Evolutionary conservation across 2,113 vertebrate species (phyloP).

Genomic region (Hylia prasina): DNA sequence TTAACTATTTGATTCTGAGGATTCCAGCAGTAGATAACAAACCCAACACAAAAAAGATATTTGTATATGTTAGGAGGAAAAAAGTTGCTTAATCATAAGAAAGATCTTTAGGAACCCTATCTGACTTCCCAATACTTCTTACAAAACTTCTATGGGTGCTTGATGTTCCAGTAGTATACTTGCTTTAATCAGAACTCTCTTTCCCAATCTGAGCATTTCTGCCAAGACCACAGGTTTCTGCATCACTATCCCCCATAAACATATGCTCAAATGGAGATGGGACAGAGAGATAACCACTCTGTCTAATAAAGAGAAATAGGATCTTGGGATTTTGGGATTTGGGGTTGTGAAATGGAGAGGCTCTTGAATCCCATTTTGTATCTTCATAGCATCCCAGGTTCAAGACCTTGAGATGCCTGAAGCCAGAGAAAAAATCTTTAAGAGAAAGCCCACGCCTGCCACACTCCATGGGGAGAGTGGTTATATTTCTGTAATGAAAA

Average conservation of each 20-base stretch:
- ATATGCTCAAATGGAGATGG: neutral
- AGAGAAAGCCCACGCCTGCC: neutral
- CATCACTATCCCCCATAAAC: neutral
- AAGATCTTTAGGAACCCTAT: neutral
- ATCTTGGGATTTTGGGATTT: neutral
- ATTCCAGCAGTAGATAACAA: neutral
- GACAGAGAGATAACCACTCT: neutral
- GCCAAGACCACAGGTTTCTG: neutral
- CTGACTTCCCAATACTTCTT: neutral
- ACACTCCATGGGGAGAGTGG: neutral
- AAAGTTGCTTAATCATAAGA: neutral
- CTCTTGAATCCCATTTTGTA: neutral
- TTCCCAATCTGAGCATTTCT: neutral
- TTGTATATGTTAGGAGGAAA: neutral
- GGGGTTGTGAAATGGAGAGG: neutral
- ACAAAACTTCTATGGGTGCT: neutral
- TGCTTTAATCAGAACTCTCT: neutral
- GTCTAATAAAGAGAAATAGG: neutral
- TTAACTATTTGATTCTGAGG: neutral
- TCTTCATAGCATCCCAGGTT: neutral
- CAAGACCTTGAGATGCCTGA: neutral
- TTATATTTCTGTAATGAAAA: neutral
- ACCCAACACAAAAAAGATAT: neutral
- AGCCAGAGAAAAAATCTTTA: neutral
- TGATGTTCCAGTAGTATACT: neutral